phyloP scores from a whole-genome alignment of 2,113 vertebrate genomes.

The Oreamnos americanus region DNA sequence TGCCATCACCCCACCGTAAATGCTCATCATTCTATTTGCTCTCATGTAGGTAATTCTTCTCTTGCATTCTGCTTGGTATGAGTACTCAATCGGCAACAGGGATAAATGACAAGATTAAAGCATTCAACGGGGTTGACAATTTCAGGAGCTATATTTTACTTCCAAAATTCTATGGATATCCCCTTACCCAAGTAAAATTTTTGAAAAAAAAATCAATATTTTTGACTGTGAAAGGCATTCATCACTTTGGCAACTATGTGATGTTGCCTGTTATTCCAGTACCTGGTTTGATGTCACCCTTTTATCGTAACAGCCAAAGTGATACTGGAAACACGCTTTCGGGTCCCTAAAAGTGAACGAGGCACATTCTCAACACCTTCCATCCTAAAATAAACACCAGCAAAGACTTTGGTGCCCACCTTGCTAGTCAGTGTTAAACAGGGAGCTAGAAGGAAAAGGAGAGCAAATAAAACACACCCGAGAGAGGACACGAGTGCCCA shows the following conservation, averaged over 20 bases:
- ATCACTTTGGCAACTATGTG: neutral
- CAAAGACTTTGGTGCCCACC: neutral
- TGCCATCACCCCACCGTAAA: neutral
- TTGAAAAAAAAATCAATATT: neutral
- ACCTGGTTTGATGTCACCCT: neutral
- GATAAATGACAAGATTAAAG: neutral
- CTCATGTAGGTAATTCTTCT: neutral
- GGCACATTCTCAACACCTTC: neutral
- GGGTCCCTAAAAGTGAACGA: neutral
- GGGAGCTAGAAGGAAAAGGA: neutral
- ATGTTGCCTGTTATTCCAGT: neutral
- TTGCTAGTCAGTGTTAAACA: neutral
- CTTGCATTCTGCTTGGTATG: neutral
- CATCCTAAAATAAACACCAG: neutral
- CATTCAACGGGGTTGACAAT: neutral
- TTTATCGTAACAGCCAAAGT: neutral
- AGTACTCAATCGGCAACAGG: no score
- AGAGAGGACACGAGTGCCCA: neutral
- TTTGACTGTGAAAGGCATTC: neutral
- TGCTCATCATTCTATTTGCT: neutral
- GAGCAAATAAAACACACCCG: neutral
- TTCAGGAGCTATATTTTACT: neutral
- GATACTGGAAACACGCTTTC: neutral
- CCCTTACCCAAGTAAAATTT: neutral
- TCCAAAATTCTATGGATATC: neutral